Conservation (phyloP, 64 coral and sea anemone species). For the Stichodactyla helianthus region DNA sequence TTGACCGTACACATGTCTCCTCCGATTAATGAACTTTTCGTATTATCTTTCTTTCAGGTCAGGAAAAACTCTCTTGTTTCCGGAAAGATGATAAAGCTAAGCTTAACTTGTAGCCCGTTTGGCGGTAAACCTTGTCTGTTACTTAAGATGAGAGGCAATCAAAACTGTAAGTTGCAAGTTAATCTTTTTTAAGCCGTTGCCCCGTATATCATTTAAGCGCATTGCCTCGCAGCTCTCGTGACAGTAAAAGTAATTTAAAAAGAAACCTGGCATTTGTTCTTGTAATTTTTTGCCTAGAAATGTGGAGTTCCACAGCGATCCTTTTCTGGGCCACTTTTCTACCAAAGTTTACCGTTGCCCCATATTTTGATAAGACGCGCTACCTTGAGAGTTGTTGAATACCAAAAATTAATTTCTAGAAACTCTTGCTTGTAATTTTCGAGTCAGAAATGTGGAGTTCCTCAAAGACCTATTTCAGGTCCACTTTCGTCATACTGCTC, state of each 20-base stretch:
- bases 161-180: constrained; percentile 2
- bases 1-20: too few species aligned
- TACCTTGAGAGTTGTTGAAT: too few species aligned
- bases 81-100: constrained; percentile 6
- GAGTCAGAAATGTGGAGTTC: neutral
- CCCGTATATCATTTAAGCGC: too few species aligned
- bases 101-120: constrained; percentile 1
- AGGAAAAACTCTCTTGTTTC: neutral
- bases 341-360: neutral
- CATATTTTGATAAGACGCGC: too few species aligned
- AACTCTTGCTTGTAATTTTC: too few species aligned
- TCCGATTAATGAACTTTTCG: neutral
- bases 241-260: too few species aligned
- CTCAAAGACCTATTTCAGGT: neutral
- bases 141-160: constrained; percentile 9
- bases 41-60: neutral
- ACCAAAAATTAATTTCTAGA: too few species aligned
- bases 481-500: neutral
- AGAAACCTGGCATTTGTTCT: neutral
- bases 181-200: too few species aligned
- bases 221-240: too few species aligned
- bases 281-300: neutral
- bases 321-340: neutral
- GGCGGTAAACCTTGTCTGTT: constrained; percentile 8
- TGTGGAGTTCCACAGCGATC: neutral